These are phyloP conservation scores for Drosophila neonasuta DNA, from an alignment of 2,888 invertebrate genomes.

Conservation along the genomic window DNA sequence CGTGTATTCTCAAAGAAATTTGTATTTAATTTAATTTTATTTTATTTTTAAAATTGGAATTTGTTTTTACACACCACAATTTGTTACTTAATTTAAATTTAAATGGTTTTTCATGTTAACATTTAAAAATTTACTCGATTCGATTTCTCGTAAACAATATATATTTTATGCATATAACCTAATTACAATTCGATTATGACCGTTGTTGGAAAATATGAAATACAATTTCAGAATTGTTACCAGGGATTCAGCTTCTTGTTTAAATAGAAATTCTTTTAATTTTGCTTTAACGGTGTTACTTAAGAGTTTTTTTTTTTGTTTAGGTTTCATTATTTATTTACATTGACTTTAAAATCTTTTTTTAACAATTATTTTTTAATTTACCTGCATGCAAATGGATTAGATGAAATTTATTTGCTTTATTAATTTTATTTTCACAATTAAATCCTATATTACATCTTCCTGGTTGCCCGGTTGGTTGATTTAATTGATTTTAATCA, in stretches of 20 bases:
- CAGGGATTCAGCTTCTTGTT: constrained; percentile 18
- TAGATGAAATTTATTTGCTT: constrained; percentile 6
- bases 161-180: constrained; percentile 20
- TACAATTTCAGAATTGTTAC: constrained; percentile 31
- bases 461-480: constrained; percentile 1
- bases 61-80: constrained; percentile 64
- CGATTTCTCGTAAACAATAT: constrained; percentile 44
- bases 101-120: constrained; percentile 36
- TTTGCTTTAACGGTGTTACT: background rate
- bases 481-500: constrained; percentile 19
- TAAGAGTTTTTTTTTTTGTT: constrained; percentile 7
- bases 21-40: constrained; percentile 52
- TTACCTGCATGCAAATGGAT: constrained; percentile 24
- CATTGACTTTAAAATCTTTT: constrained; percentile 20
- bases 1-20: constrained; percentile 62
- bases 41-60: constrained; percentile 69
- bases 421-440: constrained; percentile 16
- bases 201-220: constrained; percentile 24
- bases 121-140: constrained; percentile 63
- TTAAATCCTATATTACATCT: constrained; percentile 1
- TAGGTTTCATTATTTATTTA: constrained; percentile 23
- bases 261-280: constrained; percentile 19
- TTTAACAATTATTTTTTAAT: constrained; percentile 26
- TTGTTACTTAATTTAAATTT: constrained; percentile 44
- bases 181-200: constrained; percentile 38